A percentile compares a stretch with the other conserved stretches of the same genome.
Conservation (phyloP, 2,113 vertebrate species). For the Ranitomeya variabilis region DNA sequence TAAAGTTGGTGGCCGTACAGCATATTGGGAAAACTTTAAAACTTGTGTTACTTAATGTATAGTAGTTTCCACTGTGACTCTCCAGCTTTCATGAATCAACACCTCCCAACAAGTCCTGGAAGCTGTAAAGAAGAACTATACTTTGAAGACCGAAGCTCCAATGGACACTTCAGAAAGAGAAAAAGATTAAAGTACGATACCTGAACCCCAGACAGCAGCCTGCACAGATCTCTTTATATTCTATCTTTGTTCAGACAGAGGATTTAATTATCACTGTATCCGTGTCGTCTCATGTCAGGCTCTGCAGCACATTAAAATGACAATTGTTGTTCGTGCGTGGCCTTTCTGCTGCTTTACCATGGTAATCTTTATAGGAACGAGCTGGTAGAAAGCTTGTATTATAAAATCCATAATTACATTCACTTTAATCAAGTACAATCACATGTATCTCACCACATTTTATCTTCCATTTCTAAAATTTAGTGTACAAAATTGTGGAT, state of each 20-base stretch:
- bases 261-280: not conserved
- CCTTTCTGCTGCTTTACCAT: not conserved
- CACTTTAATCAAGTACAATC: not conserved
- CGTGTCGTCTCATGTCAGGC: not conserved
- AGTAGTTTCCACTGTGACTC: too few species aligned
- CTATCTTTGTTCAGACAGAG: not conserved
- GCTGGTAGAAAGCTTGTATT: not conserved
- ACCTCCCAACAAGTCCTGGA: too few species aligned
- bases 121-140: not conserved
- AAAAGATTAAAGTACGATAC: too few species aligned
- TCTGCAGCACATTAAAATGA: constrained; percentile 4
- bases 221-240: not conserved
- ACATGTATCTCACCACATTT: not conserved
- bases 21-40: too few species aligned
- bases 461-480: not conserved
- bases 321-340: not conserved
- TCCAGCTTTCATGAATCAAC: too few species aligned
- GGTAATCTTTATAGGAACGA: not conserved
- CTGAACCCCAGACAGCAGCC: too few species aligned
- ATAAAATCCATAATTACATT: not conserved
- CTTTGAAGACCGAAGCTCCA: too few species aligned
- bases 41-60: too few species aligned
- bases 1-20: too few species aligned
- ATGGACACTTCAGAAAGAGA: too few species aligned
- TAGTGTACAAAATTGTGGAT: not conserved